Evolutionary conservation across 2,113 vertebrate species (phyloP), one percentile per base, ranked within the genome.

Genomic region (Nymphicus hollandicus): DNA sequence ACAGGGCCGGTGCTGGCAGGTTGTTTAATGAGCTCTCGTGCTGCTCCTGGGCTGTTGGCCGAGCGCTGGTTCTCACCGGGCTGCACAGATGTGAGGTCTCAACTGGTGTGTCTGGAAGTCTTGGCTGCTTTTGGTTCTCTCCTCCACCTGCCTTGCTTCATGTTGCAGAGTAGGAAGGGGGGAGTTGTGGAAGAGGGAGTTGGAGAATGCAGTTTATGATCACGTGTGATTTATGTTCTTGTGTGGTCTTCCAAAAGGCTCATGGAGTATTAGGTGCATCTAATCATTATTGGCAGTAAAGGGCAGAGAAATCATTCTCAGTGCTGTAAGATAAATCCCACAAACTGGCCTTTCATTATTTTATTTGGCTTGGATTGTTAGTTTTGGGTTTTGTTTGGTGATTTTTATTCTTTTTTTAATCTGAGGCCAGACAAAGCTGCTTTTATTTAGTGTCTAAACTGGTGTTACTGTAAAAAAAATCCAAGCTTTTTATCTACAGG

Each of bases 21-120:
- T 7, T 69, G 22, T 27, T 39, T 37, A n/a, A 24, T 1, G 23
- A 73, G 44, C 39, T 60, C 33, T 4, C 35, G 17, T 28, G 81
- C 33, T 1, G 5, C 25, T 4, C 4, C 35, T 7, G 37, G 41
- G 46, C 17, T 35, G 7, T 14, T 19, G 63, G 46, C 46, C 1
- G 31, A 31, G 65, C 0, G 0, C n/a, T 10, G 61, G 13, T 23
- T 37, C 68, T 77, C 2, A 0, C 3, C 0, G 0, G 49, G 43
- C 47, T 10, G 25, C 17, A 5, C 28, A 35, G 47, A 20, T 19
- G 33, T 9, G 0, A 14, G 25, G 44, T 4, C 49, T 71, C 12
- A 11, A 6, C 28, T 0, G 3, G 20, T 1, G 4, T 11, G 5
- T 8, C 24, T 13, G 28, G 39, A 31, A 31, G 13, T 6, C 55